Evolutionary conservation across 2,888 invertebrate species (phyloP).

Genomic region (Aleiodes testaceus): DNA sequence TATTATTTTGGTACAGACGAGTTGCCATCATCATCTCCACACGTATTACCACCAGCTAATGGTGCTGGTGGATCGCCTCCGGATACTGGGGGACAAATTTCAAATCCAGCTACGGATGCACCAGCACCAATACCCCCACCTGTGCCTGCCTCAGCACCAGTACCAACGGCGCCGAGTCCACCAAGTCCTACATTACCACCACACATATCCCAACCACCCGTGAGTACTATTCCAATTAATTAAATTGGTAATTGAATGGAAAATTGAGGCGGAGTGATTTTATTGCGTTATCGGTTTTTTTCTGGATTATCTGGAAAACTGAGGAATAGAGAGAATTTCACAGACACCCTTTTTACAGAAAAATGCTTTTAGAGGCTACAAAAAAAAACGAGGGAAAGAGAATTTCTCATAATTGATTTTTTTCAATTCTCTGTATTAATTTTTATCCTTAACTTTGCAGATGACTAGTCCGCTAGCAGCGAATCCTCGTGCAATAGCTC

Average conservation of each 20-base stretch:
- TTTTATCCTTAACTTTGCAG: constrained; percentile 53
- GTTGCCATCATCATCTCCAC: constrained; percentile 73
- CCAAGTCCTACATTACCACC: constrained; percentile 76
- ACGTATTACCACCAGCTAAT: constrained; percentile 70
- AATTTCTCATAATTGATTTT: neutral
- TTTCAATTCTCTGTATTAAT: neutral
- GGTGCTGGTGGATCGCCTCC: constrained; percentile 71
- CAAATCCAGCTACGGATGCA: constrained; percentile 76
- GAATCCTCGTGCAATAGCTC: constrained; percentile 73
- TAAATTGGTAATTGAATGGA: too few species aligned
- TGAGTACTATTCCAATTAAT: constrained; percentile 56
- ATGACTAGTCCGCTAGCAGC: constrained; percentile 73
- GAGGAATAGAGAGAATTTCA: too few species aligned
- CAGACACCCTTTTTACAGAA: too few species aligned
- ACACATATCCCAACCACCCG: constrained; percentile 73
- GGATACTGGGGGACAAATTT: constrained; percentile 72
- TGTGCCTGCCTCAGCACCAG: constrained; percentile 81
- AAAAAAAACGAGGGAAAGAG: neutral
- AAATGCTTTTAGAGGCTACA: neutral
- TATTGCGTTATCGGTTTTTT: neutral
- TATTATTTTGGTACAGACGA: constrained; percentile 65
- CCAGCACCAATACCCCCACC: constrained; percentile 81
- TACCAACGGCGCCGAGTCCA: constrained; percentile 79
- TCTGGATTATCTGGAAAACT: neutral
- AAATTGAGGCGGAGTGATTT: too few species aligned